phyloP scores from a whole-genome alignment of 2,113 vertebrate genomes.

The Limnothrissa miodon region DNA sequence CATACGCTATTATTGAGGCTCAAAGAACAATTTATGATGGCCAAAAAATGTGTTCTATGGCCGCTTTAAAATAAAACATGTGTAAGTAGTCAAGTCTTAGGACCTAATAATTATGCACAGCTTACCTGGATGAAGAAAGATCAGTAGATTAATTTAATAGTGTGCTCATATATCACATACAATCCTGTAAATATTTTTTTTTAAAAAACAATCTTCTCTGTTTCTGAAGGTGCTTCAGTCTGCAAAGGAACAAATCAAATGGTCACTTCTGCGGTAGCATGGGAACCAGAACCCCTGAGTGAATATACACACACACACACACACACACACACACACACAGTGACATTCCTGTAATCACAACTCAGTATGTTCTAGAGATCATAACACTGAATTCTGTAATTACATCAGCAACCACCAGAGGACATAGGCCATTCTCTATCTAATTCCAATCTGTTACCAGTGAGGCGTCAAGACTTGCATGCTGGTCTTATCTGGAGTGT shows the following conservation, averaged over 20 bases:
- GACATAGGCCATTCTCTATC: background rate
- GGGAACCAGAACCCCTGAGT: background rate
- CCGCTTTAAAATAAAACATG: too few species aligned
- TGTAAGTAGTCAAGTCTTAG: background rate
- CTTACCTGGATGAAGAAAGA: background rate
- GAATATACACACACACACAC: background rate
- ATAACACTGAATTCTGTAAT: constrained; percentile 4
- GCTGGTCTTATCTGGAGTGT: background rate
- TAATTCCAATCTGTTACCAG: background rate
- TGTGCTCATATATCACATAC: background rate
- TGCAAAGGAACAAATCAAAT: constrained; percentile 15
- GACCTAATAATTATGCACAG: background rate
- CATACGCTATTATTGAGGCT: too few species aligned
- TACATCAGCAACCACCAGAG: background rate
- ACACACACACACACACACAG: background rate
- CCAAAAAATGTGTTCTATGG: background rate
- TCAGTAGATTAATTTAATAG: background rate
- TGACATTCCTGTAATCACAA: constrained; percentile 11
- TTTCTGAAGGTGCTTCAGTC: background rate
- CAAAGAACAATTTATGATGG: too few species aligned
- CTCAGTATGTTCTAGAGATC: background rate
- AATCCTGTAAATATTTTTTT: background rate
- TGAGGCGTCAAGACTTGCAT: background rate
- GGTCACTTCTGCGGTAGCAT: constrained; percentile 4
- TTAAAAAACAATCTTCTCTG: background rate